Percentiles rank a stretch among this genome's conserved stretches.
Evolutionary conservation across 2,888 invertebrate species (phyloP).

Genomic region (Cordylochernes scorpioides): DNA sequence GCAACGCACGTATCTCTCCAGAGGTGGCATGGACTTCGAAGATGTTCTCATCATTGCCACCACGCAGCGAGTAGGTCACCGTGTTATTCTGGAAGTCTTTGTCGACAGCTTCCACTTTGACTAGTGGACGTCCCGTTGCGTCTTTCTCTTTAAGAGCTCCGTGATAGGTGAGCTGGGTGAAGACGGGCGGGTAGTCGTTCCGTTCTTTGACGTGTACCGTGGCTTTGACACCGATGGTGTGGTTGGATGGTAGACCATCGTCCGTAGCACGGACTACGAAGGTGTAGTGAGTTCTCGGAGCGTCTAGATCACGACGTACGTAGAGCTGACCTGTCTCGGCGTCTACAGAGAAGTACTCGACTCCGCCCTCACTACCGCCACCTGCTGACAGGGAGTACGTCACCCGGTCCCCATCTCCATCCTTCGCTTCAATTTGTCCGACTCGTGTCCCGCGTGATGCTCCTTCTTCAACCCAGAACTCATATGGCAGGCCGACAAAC

Average conservation of each 20-base stretch:
- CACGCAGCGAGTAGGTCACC: slow-evolving; percentile 16
- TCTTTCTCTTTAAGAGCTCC: slow-evolving; percentile 16
- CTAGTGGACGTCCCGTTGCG: slow-evolving; percentile 13
- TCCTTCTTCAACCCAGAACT: slow-evolving; percentile 14
- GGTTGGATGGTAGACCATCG: slow-evolving; percentile 19
- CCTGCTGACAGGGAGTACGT: slow-evolving; percentile 16
- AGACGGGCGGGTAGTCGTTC: slow-evolving; percentile 17
- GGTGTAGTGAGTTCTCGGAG: slow-evolving; percentile 17
- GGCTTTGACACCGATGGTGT: slow-evolving; percentile 18
- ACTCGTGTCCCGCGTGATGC: slow-evolving; percentile 16
- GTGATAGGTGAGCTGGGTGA: slow-evolving; percentile 15
- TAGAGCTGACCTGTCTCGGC: slow-evolving; percentile 15
- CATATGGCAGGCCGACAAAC: slow-evolving; percentile 18
- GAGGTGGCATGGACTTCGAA: slow-evolving; percentile 22
- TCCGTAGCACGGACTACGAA: slow-evolving; percentile 23
- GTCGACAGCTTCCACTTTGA: slow-evolving; percentile 17
- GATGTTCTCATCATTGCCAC: slow-evolving; percentile 21
- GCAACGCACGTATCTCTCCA: slow-evolving; percentile 22
- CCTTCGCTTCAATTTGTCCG: slow-evolving; percentile 18
- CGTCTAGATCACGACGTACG: slow-evolving; percentile 13
- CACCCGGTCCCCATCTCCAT: slow-evolving; percentile 17
- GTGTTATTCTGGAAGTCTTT: slow-evolving; percentile 17
- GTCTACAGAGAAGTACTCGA: slow-evolving; percentile 15
- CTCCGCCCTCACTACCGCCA: slow-evolving; percentile 6
- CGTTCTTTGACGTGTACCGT: slow-evolving; percentile 15